phyloP scores from a whole-genome alignment of 2,888 invertebrate genomes.

The Callinectes sapidus region DNA sequence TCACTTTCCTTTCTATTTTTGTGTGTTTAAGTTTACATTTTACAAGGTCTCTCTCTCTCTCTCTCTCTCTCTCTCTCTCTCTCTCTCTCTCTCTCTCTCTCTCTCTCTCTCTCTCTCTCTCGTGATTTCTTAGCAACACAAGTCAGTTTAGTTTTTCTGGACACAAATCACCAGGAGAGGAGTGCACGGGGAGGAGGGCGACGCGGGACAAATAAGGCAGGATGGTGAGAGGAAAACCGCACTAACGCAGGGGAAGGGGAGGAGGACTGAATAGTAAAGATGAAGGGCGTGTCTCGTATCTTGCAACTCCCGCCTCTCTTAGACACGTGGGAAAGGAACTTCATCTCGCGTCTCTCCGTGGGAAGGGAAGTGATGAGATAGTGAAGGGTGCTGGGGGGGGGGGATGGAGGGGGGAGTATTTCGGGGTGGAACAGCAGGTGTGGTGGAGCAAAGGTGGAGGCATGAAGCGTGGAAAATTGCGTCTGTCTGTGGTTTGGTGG shows the following conservation, averaged over 20 bases:
- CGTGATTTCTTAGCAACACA: neutral
- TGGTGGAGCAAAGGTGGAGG: slow-evolving; percentile 6
- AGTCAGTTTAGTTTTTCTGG: neutral
- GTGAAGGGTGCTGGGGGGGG: neutral
- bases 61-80: slow-evolving; percentile 38
- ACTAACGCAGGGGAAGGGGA: neutral
- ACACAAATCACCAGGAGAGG: neutral
- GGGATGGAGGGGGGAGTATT: neutral
- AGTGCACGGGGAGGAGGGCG: neutral
- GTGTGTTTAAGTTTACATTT: neutral
- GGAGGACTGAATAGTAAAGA: neutral
- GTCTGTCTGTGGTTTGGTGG: neutral
- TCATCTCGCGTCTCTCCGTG: slow-evolving; percentile 1
- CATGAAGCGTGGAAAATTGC: neutral
- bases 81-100: slow-evolving; percentile 40
- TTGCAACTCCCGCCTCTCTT: neutral
- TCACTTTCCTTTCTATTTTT: neutral
- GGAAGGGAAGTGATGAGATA: neutral
- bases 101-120: slow-evolving; percentile 48
- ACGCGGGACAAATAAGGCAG: neutral
- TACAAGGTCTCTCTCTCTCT: neutral
- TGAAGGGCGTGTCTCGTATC: neutral
- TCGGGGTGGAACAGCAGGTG: neutral
- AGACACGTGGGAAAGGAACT: slow-evolving; percentile 25
- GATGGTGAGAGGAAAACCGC: neutral